Conservation (phyloP, 2,113 vertebrate species). For the Trichechus manatus region DNA sequence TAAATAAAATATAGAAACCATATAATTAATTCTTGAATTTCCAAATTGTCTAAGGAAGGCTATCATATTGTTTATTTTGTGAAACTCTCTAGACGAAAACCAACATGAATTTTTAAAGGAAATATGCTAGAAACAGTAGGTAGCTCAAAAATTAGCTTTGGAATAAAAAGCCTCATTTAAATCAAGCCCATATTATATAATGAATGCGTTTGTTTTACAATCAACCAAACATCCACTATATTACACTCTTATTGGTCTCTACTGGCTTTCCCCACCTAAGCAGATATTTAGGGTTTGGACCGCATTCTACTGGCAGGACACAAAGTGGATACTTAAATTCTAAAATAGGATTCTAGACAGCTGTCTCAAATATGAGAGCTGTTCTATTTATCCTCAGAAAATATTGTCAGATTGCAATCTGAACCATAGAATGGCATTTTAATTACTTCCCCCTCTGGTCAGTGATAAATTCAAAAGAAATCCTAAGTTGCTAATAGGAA, state of each 20-base stretch:
- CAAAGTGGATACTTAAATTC: not conserved
- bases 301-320: not conserved
- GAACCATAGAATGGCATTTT: not conserved
- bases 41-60: not conserved
- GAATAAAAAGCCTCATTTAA: not conserved
- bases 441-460: not conserved
- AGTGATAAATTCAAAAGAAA: constrained; percentile 44
- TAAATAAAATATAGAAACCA: not conserved
- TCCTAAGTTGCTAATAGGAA: not conserved
- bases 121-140: not conserved
- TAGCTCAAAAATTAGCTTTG: constrained; percentile 14
- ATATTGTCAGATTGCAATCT: not conserved
- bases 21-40: constrained; percentile 37
- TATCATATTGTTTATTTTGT: not conserved
- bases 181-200: not conserved
- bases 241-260: not conserved
- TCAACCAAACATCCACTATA: not conserved
- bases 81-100: constrained; percentile 39
- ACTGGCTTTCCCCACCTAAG: not conserved
- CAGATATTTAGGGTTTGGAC: not conserved
- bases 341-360: not conserved
- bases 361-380: not conserved
- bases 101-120: not conserved
- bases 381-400: not conserved
- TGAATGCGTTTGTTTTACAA: not conserved